These are phyloP conservation scores for Vanessa cardui DNA, from an alignment of 2,888 invertebrate species.

Conservation along the genomic window DNA sequence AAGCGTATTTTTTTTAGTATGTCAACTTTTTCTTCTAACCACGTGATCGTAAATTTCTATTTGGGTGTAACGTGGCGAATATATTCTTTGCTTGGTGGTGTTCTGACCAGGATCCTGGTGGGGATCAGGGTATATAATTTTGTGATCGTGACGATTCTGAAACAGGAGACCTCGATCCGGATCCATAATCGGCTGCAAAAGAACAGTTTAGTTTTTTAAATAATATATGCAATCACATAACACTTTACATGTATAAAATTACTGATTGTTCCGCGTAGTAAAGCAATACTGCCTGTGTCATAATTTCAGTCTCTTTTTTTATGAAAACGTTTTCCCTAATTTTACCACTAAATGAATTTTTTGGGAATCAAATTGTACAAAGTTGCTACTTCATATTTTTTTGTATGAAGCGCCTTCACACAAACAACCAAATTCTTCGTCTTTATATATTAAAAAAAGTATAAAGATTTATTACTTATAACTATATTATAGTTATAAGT, in stretches of 20 bases:
- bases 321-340: too few relatives aligned
- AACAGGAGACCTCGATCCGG: conserved; percentile 88
- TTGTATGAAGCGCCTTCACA: too few relatives aligned
- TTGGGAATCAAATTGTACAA: too few relatives aligned
- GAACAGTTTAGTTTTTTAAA: neutral
- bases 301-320: too few relatives aligned
- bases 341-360: too few relatives aligned
- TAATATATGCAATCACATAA: neutral
- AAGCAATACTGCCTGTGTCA: neutral
- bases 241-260: neutral
- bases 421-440: too few relatives aligned
- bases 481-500: too few relatives aligned
- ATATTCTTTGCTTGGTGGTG: conserved; percentile 84
- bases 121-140: conserved; percentile 89
- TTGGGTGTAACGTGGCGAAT: conserved; percentile 87
- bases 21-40: conserved; percentile 80
- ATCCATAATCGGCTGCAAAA: conserved; percentile 84
- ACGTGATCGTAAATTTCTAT: conserved; percentile 92
- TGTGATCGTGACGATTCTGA: conserved; percentile 90
- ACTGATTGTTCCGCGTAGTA: neutral
- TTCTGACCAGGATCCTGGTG: conserved; percentile 84
- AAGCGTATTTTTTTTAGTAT: neutral
- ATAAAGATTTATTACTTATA: too few relatives aligned
- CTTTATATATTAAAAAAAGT: too few relatives aligned
- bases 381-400: too few relatives aligned